A percentile compares a stretch with the other conserved stretches of the same genome.
Evolutionary conservation across 1,140 invertebrate species (phyloP).

Genomic region (Manduca sexta): DNA sequence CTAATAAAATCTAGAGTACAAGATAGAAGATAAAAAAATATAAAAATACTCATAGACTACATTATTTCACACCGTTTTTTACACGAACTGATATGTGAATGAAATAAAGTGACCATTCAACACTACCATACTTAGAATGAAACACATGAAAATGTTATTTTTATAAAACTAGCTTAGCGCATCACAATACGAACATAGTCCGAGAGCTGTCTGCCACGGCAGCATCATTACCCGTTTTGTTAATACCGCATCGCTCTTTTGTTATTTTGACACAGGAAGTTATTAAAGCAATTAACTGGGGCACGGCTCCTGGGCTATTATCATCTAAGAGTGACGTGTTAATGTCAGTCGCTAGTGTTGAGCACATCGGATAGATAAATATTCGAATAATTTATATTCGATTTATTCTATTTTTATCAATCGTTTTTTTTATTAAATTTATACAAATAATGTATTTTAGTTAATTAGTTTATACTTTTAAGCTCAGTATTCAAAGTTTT

Average conservation of each 20-base stretch:
- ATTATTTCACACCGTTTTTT: too few relatives aligned
- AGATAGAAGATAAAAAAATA: too few relatives aligned
- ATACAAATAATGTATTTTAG: too few relatives aligned
- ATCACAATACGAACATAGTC: conserved; percentile 27
- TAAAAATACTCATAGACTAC: too few relatives aligned
- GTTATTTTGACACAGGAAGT: conserved; percentile 74
- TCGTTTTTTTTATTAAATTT: too few relatives aligned
- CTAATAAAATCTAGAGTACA: too few relatives aligned
- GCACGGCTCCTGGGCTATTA: conserved; percentile 67
- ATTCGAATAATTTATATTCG: conserved; percentile 6
- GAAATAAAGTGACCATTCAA: too few relatives aligned
- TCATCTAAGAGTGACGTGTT: conserved; percentile 70
- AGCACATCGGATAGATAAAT: conserved; percentile 13
- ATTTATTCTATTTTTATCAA: background rate
- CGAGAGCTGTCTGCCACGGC: conserved; percentile 28
- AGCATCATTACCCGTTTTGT: conserved; percentile 42
- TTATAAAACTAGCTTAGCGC: conserved; percentile 4
- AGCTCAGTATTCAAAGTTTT: too few relatives aligned
- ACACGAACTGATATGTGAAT: too few relatives aligned
- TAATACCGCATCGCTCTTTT: conserved; percentile 59
- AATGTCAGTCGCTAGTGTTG: conserved; percentile 61
- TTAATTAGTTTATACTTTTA: too few relatives aligned
- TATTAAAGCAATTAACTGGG: conserved; percentile 72
- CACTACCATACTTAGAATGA: too few relatives aligned
- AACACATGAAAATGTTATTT: background rate